These are phyloP conservation scores for Drosophila setifemur DNA, from an alignment of 1,140 invertebrate genomes.

Conservation along the genomic window DNA sequence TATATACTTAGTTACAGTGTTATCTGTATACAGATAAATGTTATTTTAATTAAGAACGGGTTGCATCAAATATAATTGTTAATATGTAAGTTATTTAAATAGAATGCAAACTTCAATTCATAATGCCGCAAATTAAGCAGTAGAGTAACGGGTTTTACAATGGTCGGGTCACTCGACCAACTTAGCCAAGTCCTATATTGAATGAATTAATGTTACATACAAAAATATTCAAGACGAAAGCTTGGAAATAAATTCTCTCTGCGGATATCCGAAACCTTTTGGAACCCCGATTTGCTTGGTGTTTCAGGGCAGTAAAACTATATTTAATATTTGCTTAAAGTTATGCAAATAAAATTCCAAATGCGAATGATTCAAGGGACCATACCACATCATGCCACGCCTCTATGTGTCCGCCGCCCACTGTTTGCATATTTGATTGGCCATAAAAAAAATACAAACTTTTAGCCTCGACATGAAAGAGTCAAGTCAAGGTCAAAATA, in stretches of 20 bases:
- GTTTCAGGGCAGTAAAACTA: slow-evolving; percentile 41
- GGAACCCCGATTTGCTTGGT: neutral
- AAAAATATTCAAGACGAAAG: too few species aligned
- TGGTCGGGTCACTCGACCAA: too few species aligned
- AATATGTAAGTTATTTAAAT: too few species aligned
- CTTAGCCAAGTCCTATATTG: too few species aligned
- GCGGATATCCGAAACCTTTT: neutral
- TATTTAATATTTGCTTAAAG: slow-evolving; percentile 62
- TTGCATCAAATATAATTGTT: too few species aligned
- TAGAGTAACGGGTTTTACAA: too few species aligned
- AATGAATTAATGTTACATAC: too few species aligned
- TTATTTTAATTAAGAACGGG: too few species aligned
- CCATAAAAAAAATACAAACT: slow-evolving; percentile 57
- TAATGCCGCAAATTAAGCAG: too few species aligned
- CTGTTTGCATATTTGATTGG: slow-evolving; percentile 77
- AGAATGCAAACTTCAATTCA: too few species aligned
- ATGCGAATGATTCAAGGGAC: slow-evolving; percentile 29
- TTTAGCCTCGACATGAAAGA: neutral
- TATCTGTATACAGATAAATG: too few species aligned
- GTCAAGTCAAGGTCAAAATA: slow-evolving; percentile 56
- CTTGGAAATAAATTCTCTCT: neutral
- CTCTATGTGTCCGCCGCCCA: slow-evolving; percentile 32
- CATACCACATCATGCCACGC: slow-evolving; percentile 11
- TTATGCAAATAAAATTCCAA: slow-evolving; percentile 75
- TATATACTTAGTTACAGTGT: too few species aligned